Evolutionary conservation across 2,797 vertebrate species (phyloP), one percentile per base, ranked within the genome.

Genomic region (Gymnothorax javanicus): DNA sequence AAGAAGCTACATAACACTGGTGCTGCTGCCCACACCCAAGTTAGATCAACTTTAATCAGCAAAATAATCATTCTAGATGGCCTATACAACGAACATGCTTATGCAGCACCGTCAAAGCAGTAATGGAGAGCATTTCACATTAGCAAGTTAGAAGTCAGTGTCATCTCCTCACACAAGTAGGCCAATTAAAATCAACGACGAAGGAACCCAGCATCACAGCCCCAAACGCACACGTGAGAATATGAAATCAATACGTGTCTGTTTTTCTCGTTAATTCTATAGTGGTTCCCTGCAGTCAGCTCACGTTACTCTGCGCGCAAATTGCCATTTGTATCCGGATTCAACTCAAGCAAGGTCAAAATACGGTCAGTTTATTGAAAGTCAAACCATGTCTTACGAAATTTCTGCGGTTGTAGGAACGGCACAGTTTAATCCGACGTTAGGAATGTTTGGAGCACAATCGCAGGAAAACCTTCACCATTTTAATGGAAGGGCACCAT

Each of bases 111-210:
- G 62, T 20, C 77, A 54, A 58, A 84, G 9, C 71, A 75, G 12
- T 59, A 50, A 88, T 79, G 58, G 83, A 88, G 83, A n/a, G 54
- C 86, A 82, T 83, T 59, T 87, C 87, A 17, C 85, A 90, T 89
- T 88, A 90, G 56, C 84, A 71, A 60, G 17, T 71, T 54, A 84
- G 77, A 81, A 33, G 33, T 64, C 27, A 52, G 57, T 59, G 82
- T 73, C 73, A 43, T 64, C 33, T 71, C 11, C 27, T 25, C 69
- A 56, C 77, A 71, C 71, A 86, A n/a, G 1, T 57, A 58, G 84
- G 67, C 85, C 82, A 86, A 82, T 87, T 50, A 50, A 15, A 23
- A 33, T 54, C 67, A 13, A 17, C 71, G 87, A 71, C 90, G 89
- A 73, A 84, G 12, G 33, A 0, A 20, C 60, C 60, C 33, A 64